Base-by-base conservation (phyloP, 2,888 invertebrate species). In the Seira sanloemensis region DNA sequence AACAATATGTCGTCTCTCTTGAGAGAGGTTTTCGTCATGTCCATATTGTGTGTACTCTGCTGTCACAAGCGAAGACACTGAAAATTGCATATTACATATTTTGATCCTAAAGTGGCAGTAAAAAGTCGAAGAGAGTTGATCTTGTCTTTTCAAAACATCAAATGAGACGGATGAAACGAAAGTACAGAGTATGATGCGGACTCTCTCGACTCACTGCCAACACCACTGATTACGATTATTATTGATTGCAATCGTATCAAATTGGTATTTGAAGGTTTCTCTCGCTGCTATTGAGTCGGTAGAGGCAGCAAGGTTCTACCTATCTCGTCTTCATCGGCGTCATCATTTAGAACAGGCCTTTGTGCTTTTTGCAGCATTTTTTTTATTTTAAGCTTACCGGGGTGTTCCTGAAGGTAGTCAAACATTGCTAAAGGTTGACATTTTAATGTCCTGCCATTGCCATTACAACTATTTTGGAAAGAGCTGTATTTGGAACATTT, bases 241-340 rank as follows among this genome's bases (percentile, higher is more conserved):
- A 69, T 75, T 85, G 84, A 85, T 85, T 81, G 77, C 80, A 81
- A 85, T 85, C 85, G 77, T 80, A 85, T 80, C 77, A 81, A 85
- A 85, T 85, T 79, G 85, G 80, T 81, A 80, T 80, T 80, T 81
- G 85, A 85, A 85, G 85, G 85, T 85, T 85, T 77, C 16, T 76
- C 26, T 78, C 68, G 25, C 78, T 73, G 73, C 78, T 83, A 78
- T 83, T 83, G 83, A 77, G 73, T 78, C 83, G 78, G 78, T 68
- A 66, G 78, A 78, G 77, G 73, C 72, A 77, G 78, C 83, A 83
- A 83, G 83, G 83, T 83, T 83, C 67, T 65, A 50, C 19, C 67
- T 72, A 72, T 82, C 83, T 2, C 50, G 77, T 83, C 78, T 67
- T 78, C 78, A 83, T 73, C 78, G 67, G 18, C 83, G 18, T n/a